Conservation (phyloP, 2,888 invertebrate species). For the Ormyrus thymus region DNA sequence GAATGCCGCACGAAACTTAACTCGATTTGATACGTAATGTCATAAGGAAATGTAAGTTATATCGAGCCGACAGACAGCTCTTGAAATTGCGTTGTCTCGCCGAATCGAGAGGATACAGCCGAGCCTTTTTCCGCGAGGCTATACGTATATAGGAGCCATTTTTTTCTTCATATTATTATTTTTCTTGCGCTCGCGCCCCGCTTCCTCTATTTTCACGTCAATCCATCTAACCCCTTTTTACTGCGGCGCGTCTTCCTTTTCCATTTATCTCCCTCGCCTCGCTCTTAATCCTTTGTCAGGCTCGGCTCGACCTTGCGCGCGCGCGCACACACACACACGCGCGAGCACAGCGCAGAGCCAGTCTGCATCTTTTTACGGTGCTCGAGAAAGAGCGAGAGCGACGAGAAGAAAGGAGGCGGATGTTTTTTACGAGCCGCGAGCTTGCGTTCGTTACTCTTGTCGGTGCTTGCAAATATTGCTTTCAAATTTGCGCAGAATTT, state of each 20-base stretch:
- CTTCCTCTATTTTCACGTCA: conserved; percentile 54
- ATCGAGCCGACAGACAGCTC: conserved; percentile 59
- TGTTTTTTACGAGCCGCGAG: too few species aligned
- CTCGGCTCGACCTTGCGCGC: conserved; percentile 31
- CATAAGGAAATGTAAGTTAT: conserved; percentile 63
- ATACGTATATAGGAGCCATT: neutral
- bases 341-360: neutral
- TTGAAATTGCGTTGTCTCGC: conserved; percentile 63
- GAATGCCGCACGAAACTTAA: conserved; percentile 58
- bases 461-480: too few species aligned
- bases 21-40: conserved; percentile 60
- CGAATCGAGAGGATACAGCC: conserved; percentile 1
- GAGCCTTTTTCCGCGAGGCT: neutral
- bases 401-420: neutral
- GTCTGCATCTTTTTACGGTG: conserved; percentile 35
- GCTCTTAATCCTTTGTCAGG: conserved; percentile 54
- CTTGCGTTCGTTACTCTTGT: too few species aligned
- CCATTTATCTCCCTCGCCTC: conserved; percentile 43
- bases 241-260: conserved; percentile 20
- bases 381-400: neutral
- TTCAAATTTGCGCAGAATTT: too few species aligned
- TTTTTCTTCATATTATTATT: conserved; percentile 59
- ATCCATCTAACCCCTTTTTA: conserved; percentile 38
- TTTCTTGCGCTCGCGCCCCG: conserved; percentile 46
- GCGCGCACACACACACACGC: neutral